Base-by-base conservation (phyloP, 1,140 invertebrate genomes). In the Conopomorpha cramerella region DNA sequence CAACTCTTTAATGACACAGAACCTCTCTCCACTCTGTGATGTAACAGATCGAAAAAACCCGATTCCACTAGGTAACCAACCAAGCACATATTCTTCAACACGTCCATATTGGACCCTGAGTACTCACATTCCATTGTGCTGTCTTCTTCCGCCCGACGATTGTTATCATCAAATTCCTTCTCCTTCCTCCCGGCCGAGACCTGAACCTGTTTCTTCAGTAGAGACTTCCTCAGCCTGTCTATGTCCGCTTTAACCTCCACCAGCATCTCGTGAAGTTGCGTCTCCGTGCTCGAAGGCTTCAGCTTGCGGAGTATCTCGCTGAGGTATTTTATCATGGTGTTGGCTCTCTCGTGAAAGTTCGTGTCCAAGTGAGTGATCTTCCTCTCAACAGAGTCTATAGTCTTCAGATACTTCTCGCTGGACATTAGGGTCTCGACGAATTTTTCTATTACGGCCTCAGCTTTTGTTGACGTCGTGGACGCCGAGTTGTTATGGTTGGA, bases 341-440 rank as follows among this genome's bases (percentile, higher is more conserved):
- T 65, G 0, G 53, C 45, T 37, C 45, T 51, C 16, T 71, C 65
- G 10, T 62, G 50, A 11, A 66, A 44, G 1, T 41, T 53, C 0
- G 46, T 40, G 31, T 67, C 55, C 16, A 74, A 45, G 27, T 64
- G 61, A 23, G 36, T 52, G 8, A 74, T 8, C 39, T 64, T 70
- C 11, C 40, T 35, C 25, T 68, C 60, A 4, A 71, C 47, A 0
- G 45, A 40, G 31, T 67, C 65, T 26, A 71, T 55, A 52, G 64
- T 53, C 36, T 66, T 59, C 4, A 70, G 43, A 38, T 74, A 71
- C 36, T 47, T 59, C 26, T 67, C 59, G 27, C 61, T 67, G 0
- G 61, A 38, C 44, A 74, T 52, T 7, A 74, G 39, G 3, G 55
- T 62, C 28, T 71, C 59, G 0, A 64, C 56, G 47, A 74, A 70